Base-by-base conservation (phyloP, 2,797 vertebrate species). In the Bovichtus variegatus region DNA sequence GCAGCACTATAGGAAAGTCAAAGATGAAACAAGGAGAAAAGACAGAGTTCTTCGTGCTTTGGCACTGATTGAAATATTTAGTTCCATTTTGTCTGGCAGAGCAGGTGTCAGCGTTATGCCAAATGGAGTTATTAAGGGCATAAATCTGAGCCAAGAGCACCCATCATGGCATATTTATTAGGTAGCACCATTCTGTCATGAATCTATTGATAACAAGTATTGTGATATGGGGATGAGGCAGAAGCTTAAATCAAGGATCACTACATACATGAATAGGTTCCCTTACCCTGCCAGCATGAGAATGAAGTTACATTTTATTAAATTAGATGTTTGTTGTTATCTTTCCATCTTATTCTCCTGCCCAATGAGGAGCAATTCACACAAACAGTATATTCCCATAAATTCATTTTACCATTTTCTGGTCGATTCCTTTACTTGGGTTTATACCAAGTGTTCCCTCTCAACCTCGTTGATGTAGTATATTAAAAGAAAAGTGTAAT, bases 41-140 rank as follows among this genome's bases (percentile, higher is more conserved):
- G 75, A 85, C 88, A 86, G 89, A 91, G 80, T 88, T 89, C 84
- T 87, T 85, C 34, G 66, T 83, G 76, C 83, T 81, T 68, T 87
- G 78, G 66, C 81, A 83, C 81, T 91, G 87, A 92, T 90, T 93
- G 87, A 94, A 93, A 93, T 93, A 89, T 92, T 93, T 90, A 88
- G 85, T 92, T 93, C 87, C 86, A 81, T 91, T 92, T 78, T 92
- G 85, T 85, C 81, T 79, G 81, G 83, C 81, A 76, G 86, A 88
- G 87, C 82, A 88, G 80, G 87, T 90, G 88, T 92, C 91, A 91
- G 91, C 92, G 64, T 92, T 86, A 81, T 89, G 89, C 86, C 87
- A 90, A 89, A 93, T 85, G 80, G 84, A 91, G 88, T 91, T 93
- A 94, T 92, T 93, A 93, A 90, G 82, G 85, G 74, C 84, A 93